Evolutionary conservation across 2,797 vertebrate species (phyloP).

Genomic region (Vultur gryphus): DNA sequence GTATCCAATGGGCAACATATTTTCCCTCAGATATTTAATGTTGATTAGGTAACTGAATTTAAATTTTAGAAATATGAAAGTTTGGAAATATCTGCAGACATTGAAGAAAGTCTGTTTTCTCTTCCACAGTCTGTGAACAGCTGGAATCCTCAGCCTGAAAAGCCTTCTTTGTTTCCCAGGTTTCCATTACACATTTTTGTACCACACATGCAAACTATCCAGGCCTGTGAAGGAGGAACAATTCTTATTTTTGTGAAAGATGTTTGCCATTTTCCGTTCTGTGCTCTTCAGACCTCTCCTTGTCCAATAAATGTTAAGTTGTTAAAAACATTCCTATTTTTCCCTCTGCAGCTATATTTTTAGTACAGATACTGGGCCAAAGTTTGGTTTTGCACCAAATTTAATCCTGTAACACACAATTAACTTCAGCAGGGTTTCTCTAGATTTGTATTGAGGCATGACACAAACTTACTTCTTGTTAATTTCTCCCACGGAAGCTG

Average conservation of each 20-base stretch:
- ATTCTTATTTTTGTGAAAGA: slow-evolving; percentile 44
- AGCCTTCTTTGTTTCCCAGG: slow-evolving; percentile 52
- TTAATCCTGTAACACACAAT: slow-evolving; percentile 1
- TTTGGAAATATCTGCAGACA: slow-evolving; percentile 58
- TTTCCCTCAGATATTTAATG: slow-evolving; percentile 49
- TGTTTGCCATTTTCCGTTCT: slow-evolving; percentile 51
- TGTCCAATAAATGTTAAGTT: slow-evolving; percentile 22
- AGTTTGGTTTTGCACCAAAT: slow-evolving; percentile 34
- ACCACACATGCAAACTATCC: slow-evolving; percentile 47
- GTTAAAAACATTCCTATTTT: slow-evolving; percentile 21
- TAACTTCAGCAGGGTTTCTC: slow-evolving; percentile 1
- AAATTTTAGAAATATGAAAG: slow-evolving; percentile 37
- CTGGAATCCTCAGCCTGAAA: slow-evolving; percentile 56
- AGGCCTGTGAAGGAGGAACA: slow-evolving; percentile 1
- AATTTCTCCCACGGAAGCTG: not conserved
- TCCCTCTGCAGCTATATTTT: slow-evolving; percentile 11
- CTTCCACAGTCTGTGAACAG: slow-evolving; percentile 45
- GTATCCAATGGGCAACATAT: slow-evolving; percentile 14
- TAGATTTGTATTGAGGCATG: not conserved
- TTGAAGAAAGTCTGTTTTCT: slow-evolving; percentile 53
- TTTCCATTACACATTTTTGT: slow-evolving; percentile 65
- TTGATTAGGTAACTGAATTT: slow-evolving; percentile 59
- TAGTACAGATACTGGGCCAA: not conserved
- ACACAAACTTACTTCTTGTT: not conserved
- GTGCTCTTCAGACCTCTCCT: not conserved